A percentile compares a stretch with the other conserved stretches of the same genome.
phyloP scores from a whole-genome alignment of 2,113 vertebrate species.

The Phoxinus phoxinus region DNA sequence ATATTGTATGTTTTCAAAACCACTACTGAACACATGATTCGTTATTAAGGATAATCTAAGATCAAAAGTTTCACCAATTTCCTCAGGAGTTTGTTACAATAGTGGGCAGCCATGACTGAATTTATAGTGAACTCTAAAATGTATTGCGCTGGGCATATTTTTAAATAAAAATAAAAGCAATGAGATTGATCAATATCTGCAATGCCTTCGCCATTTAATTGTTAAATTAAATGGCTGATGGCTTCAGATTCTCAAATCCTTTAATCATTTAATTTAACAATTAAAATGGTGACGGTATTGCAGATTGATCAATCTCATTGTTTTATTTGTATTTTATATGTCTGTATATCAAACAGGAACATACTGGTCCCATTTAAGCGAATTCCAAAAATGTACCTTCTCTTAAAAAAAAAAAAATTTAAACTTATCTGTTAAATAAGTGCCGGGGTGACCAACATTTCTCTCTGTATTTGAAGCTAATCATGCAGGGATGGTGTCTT shows the following conservation, averaged over 20 bases:
- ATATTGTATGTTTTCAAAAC: background rate
- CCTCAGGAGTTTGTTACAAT: background rate
- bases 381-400: background rate
- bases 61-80: background rate
- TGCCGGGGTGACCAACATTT: background rate
- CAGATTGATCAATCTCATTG: background rate
- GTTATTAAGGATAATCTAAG: background rate
- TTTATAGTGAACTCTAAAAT: too few species aligned
- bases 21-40: background rate
- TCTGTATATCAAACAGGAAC: background rate
- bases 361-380: background rate
- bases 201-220: too few species aligned
- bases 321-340: background rate
- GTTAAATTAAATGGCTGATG: too few species aligned
- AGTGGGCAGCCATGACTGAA: background rate
- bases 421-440: background rate
- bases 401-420: background rate
- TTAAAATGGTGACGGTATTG: background rate
- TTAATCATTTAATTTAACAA: background rate
- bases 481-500: background rate
- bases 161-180: too few species aligned
- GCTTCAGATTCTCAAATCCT: slow-evolving; percentile 26
- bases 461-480: slow-evolving; percentile 1
- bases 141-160: background rate
- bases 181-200: too few species aligned